Percentiles rank a stretch among this genome's conserved stretches.
These are phyloP conservation scores for Hypselothyrea guttata DNA, from an alignment of 2,888 invertebrate genomes.

Conservation along the genomic window DNA sequence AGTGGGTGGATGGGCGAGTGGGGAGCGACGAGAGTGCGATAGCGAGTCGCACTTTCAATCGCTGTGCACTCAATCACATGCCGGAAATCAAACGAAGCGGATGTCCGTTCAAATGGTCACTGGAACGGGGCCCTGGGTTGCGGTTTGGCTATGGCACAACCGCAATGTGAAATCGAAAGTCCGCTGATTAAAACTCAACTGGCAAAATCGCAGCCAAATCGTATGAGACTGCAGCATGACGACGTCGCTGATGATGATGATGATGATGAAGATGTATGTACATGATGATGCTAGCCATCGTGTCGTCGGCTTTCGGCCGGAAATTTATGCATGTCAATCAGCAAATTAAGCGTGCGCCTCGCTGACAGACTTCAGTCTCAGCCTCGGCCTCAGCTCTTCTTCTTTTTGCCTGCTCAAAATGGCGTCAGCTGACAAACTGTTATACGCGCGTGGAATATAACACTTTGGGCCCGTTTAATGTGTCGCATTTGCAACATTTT, in stretches of 20 bases:
- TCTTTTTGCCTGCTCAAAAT: conserved; percentile 22
- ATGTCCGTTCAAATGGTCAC: conserved; percentile 69
- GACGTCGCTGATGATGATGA: not conserved
- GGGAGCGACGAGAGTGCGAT: conserved; percentile 7
- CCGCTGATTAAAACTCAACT: conserved; percentile 71
- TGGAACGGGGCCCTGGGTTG: conserved; percentile 5
- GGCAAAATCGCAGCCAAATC: conserved; percentile 25
- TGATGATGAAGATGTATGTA: conserved; percentile 1
- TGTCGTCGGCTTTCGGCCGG: conserved; percentile 58
- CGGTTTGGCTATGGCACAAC: conserved; percentile 41
- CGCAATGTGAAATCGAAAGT: conserved; percentile 74
- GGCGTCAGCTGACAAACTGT: conserved; percentile 50
- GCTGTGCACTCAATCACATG: conserved; percentile 73
- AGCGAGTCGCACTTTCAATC: conserved; percentile 44
- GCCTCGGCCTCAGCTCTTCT: not conserved
- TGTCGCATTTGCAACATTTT: conserved; percentile 56
- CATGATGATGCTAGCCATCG: conserved; percentile 29
- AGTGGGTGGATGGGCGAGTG: conserved; percentile 7
- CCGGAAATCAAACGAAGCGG: conserved; percentile 76
- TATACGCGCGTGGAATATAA: conserved; percentile 3
- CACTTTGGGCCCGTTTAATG: conserved; percentile 4
- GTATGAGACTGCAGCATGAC: conserved; percentile 5
- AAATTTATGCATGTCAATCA: conserved; percentile 76
- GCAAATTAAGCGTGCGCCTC: conserved; percentile 57
- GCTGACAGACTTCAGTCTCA: conserved; percentile 21